phyloP scores from a whole-genome alignment of 2,797 vertebrate species.

The Artibeus lituratus region DNA sequence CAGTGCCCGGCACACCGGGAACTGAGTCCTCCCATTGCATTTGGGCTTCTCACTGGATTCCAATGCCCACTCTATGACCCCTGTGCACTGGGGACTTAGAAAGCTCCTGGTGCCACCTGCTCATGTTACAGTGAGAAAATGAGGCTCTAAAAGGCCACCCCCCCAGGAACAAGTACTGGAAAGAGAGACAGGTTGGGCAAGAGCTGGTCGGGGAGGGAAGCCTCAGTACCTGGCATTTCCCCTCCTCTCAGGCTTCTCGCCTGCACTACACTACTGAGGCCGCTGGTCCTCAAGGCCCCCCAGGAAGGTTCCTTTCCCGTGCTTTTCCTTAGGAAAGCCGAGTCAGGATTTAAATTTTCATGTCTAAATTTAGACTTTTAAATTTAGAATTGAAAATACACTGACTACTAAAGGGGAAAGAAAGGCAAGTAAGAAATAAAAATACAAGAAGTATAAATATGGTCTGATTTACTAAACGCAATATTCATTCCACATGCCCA shows the following conservation, averaged over 20 bases:
- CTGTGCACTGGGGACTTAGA: not conserved
- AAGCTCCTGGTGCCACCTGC: not conserved
- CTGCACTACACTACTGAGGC: too few relatives aligned
- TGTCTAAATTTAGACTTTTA: not conserved
- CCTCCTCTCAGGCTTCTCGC: not conserved
- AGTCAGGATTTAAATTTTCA: not conserved
- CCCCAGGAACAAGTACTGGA: not conserved
- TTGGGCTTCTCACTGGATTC: not conserved
- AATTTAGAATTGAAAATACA: not conserved
- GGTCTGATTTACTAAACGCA: not conserved
- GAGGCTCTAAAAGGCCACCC: not conserved
- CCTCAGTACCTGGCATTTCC: fast-evolving
- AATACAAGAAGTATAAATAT: not conserved
- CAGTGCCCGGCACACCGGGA: not conserved
- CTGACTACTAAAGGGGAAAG: not conserved
- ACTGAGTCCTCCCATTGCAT: not conserved
- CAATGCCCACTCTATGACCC: not conserved
- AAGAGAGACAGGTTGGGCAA: not conserved
- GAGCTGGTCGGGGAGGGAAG: not conserved
- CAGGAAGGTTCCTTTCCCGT: not conserved
- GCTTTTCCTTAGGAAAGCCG: not conserved
- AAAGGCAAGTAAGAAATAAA: not conserved
- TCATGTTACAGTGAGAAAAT: fast-evolving
- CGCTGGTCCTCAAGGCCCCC: not conserved
- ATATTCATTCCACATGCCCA: not conserved